Conservation (phyloP, 2,888 invertebrate genomes). For the Andrena praecox region DNA sequence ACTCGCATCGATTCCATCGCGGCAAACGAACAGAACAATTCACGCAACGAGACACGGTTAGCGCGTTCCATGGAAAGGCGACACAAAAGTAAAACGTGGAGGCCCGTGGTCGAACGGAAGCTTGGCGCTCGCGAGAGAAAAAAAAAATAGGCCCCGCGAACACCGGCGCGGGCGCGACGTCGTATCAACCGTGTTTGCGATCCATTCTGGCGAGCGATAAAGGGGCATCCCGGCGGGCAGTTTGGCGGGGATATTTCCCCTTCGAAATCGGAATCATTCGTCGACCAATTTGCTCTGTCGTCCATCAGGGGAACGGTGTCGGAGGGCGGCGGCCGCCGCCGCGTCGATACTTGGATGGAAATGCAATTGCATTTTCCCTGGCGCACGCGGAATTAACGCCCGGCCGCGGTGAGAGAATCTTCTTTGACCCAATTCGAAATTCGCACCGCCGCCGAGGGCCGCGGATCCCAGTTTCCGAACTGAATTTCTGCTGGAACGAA, state of each 20-base stretch:
- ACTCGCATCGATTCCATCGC: constrained; percentile 43
- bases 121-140: background rate
- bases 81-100: constrained; percentile 5
- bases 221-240: constrained; percentile 10
- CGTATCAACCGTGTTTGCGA: constrained; percentile 32
- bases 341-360: background rate
- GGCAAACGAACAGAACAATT: constrained; percentile 31
- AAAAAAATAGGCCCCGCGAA: background rate
- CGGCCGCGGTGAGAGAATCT: constrained; percentile 4
- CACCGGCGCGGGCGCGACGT: background rate
- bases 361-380: constrained; percentile 4
- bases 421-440: constrained; percentile 24
- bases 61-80: constrained; percentile 14
- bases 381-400: constrained; percentile 21
- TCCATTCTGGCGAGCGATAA: constrained; percentile 34
- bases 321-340: background rate
- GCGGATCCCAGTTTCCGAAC: constrained; percentile 3
- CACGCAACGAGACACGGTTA: constrained; percentile 17
- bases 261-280: constrained; percentile 28
- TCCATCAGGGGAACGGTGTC: background rate
- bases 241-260: constrained; percentile 15
- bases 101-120: constrained; percentile 15
- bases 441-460: background rate
- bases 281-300: constrained; percentile 15
- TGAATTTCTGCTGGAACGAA: constrained; percentile 5